Evolutionary conservation across 1,140 invertebrate species (phyloP).

Genomic region (Proales similis): DNA sequence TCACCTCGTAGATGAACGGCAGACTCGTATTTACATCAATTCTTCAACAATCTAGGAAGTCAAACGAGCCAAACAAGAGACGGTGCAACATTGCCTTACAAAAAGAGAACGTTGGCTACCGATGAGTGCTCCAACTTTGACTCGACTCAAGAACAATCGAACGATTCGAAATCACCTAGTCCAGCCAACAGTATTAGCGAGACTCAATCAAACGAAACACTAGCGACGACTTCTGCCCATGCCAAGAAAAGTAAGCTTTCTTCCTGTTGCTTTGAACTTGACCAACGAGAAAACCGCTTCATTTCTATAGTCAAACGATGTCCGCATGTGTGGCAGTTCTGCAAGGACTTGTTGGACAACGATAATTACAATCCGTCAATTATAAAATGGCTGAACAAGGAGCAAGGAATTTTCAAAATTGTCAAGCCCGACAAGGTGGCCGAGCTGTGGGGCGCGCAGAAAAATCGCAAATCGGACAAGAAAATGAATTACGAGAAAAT

Average conservation of each 20-base stretch:
- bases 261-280: neutral
- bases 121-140: conserved; percentile 1
- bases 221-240: conserved; percentile 1
- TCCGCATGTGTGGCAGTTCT: conserved; percentile 38
- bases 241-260: conserved; percentile 37
- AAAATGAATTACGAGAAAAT: conserved; percentile 38
- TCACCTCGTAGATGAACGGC: no score
- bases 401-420: conserved; percentile 36
- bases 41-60: no score
- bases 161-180: neutral
- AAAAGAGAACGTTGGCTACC: conserved; percentile 14
- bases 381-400: conserved; percentile 36
- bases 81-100: no score
- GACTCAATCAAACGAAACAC: neutral
- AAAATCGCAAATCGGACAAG: conserved; percentile 35
- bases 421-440: conserved; percentile 36
- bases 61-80: no score
- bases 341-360: conserved; percentile 31
- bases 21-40: no score
- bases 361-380: conserved; percentile 30
- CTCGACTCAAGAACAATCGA: neutral
- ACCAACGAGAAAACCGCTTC: conserved; percentile 1
- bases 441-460: conserved; percentile 30
- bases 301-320: conserved; percentile 19
- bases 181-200: neutral